A percentile compares a stretch with the other conserved stretches of the same genome.
Evolutionary conservation across 2,888 invertebrate species (phyloP).

Genomic region (Dryobota labecula): DNA sequence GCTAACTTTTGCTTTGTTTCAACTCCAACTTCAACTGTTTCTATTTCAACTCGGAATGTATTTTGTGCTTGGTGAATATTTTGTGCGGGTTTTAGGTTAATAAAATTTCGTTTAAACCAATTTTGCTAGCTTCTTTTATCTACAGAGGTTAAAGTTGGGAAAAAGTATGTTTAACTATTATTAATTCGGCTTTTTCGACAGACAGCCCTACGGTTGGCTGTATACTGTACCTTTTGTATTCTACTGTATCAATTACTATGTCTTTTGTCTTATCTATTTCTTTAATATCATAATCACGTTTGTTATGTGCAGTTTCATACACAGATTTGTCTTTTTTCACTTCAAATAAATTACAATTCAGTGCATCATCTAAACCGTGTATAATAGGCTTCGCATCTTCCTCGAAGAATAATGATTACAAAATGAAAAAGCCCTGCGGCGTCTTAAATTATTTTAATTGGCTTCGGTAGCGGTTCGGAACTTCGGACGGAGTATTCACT

Average conservation of each 20-base stretch:
- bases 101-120: conserved; percentile 28
- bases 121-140: conserved; percentile 2
- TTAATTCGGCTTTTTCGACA: background rate
- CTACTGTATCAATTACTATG: conserved; percentile 4
- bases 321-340: conserved; percentile 65
- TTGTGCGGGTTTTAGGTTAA: conserved; percentile 54
- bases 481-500: conserved; percentile 74
- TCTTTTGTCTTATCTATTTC: conserved; percentile 12
- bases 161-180: conserved; percentile 5
- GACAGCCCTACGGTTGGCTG: background rate
- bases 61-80: conserved; percentile 59
- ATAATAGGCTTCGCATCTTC: conserved; percentile 87
- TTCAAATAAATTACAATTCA: conserved; percentile 84
- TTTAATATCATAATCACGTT: conserved; percentile 56
- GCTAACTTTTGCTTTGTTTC: conserved; percentile 78
- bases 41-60: conserved; percentile 68
- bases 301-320: conserved; percentile 63
- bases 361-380: conserved; percentile 86
- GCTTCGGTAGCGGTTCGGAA: conserved; percentile 88
- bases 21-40: conserved; percentile 75
- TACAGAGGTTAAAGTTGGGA: background rate
- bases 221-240: background rate
- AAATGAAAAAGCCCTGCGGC: conserved; percentile 89
- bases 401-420: conserved; percentile 88
- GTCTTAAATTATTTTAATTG: conserved; percentile 91